phyloP scores from a whole-genome alignment of 2,113 vertebrate genomes.

The Limanda limanda region DNA sequence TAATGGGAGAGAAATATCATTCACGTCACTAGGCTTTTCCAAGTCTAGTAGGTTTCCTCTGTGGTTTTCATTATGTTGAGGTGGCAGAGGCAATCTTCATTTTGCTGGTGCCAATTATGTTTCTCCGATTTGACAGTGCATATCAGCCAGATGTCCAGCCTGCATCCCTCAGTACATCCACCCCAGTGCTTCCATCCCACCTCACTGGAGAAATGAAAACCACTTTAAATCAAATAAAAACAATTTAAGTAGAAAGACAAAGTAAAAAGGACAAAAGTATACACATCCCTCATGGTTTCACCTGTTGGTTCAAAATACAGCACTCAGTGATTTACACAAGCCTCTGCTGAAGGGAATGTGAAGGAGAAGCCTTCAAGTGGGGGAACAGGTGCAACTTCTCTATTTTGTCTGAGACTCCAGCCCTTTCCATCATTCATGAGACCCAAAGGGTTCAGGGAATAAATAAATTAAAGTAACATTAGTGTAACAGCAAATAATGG shows the following conservation, averaged over 20 bases:
- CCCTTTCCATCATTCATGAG: slow-evolving; percentile 72
- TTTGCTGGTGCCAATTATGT: slow-evolving; percentile 72
- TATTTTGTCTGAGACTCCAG: slow-evolving; percentile 70
- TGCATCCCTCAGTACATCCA: slow-evolving; percentile 42
- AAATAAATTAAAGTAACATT: slow-evolving; percentile 66
- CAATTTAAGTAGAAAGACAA: slow-evolving; percentile 23
- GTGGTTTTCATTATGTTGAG: slow-evolving; percentile 38
- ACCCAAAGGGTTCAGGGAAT: slow-evolving; percentile 59
- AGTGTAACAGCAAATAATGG: slow-evolving; percentile 66
- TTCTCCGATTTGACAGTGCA: slow-evolving; percentile 44
- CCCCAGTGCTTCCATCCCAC: slow-evolving; percentile 32
- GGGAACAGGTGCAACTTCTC: slow-evolving; percentile 71
- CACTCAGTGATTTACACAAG: slow-evolving; percentile 62
- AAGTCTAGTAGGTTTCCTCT: slow-evolving; percentile 38
- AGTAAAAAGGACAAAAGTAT: slow-evolving; percentile 36
- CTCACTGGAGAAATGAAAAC: slow-evolving; percentile 39
- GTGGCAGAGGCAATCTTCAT: slow-evolving; percentile 59
- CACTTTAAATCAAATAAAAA: slow-evolving; percentile 34
- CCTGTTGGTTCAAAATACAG: slow-evolving; percentile 46
- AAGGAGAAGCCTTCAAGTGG: slow-evolving; percentile 73
- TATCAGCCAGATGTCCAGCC: slow-evolving; percentile 33
- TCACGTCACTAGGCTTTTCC: slow-evolving; percentile 35
- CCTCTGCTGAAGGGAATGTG: slow-evolving; percentile 77
- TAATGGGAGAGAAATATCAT: slow-evolving; percentile 46
- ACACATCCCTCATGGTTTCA: slow-evolving; percentile 32